Percentiles rank a stretch among this genome's conserved stretches.
Conservation (phyloP, 1,140 invertebrate genomes). For the Eciton burchellii region DNA sequence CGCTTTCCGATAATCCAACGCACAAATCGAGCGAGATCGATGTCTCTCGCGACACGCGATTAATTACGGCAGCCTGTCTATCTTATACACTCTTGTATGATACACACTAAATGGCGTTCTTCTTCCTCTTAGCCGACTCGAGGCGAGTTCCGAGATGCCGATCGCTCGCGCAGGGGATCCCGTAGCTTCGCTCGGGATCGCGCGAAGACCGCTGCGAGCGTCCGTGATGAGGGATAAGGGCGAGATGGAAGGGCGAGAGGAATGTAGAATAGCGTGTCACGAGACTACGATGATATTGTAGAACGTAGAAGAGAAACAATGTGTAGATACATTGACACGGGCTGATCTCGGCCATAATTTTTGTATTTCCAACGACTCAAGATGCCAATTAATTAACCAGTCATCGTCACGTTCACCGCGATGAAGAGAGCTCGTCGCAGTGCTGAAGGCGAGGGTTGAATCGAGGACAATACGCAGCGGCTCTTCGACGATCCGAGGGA, state of each 20-base stretch:
- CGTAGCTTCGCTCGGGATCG: not conserved
- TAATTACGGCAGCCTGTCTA: slow-evolving; percentile 45
- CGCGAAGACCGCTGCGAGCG: slow-evolving; percentile 22
- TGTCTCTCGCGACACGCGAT: slow-evolving; percentile 26
- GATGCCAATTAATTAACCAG: slow-evolving; percentile 13
- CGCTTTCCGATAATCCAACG: not conserved
- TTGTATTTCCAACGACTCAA: slow-evolving; percentile 63
- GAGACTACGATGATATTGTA: not conserved
- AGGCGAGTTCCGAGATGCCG: slow-evolving; percentile 17
- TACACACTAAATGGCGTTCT: slow-evolving; percentile 38
- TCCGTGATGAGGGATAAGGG: not conserved
- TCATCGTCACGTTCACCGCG: slow-evolving; percentile 53
- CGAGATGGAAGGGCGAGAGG: slow-evolving; percentile 4
- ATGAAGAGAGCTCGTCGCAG: slow-evolving; percentile 52
- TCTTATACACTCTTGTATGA: slow-evolving; percentile 29
- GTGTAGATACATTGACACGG: slow-evolving; percentile 57
- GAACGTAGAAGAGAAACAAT: slow-evolving; percentile 34
- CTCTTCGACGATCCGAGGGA: slow-evolving; percentile 6
- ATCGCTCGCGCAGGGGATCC: slow-evolving; percentile 24
- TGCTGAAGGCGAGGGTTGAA: slow-evolving; percentile 41
- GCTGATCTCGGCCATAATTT: slow-evolving; percentile 74
- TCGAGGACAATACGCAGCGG: slow-evolving; percentile 38
- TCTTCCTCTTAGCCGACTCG: slow-evolving; percentile 45
- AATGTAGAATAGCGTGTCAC: slow-evolving; percentile 27
- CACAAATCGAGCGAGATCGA: not conserved